Percentiles rank a stretch among this genome's conserved stretches.
phyloP scores from a whole-genome alignment of 2,797 vertebrate genomes.

The Typhlichthys subterraneus region DNA sequence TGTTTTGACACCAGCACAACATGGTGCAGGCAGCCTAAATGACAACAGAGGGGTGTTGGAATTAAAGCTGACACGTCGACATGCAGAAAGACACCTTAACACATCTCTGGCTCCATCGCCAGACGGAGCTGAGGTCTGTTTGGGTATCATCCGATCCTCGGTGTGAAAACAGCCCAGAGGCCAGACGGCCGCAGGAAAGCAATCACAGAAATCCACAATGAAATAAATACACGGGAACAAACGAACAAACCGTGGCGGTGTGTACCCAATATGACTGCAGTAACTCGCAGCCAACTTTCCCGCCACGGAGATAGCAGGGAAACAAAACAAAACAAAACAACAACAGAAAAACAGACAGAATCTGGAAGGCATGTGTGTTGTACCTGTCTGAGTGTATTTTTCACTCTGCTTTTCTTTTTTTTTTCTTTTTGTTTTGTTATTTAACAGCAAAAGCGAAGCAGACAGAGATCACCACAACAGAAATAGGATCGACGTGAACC shows the following conservation, averaged over 20 bases:
- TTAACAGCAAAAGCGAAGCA: slow-evolving; percentile 68
- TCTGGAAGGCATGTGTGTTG: slow-evolving; percentile 43
- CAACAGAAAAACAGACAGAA: slow-evolving; percentile 14
- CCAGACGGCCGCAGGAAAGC: slow-evolving; percentile 29
- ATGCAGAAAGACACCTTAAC: slow-evolving; percentile 8
- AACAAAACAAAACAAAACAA: slow-evolving; percentile 23
- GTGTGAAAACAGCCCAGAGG: slow-evolving; percentile 35
- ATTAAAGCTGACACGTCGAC: slow-evolving; percentile 68
- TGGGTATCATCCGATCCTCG: slow-evolving; percentile 52
- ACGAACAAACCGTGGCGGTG: slow-evolving; percentile 51
- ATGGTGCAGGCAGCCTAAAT: slow-evolving; percentile 74
- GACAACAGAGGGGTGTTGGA: slow-evolving; percentile 70
- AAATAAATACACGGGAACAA: slow-evolving; percentile 62
- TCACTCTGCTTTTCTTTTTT: slow-evolving; percentile 55
- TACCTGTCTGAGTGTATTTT: slow-evolving; percentile 65
- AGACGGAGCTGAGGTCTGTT: slow-evolving; percentile 67
- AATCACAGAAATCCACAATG: slow-evolving; percentile 64
- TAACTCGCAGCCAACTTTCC: slow-evolving; percentile 58
- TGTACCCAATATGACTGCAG: slow-evolving; percentile 61
- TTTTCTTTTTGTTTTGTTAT: slow-evolving; percentile 45
- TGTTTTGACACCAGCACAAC: slow-evolving; percentile 73
- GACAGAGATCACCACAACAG: slow-evolving; percentile 72
- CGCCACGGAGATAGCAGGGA: slow-evolving; percentile 23
- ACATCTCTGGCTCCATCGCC: slow-evolving; percentile 55
- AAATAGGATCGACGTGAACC: slow-evolving; percentile 62